These are phyloP conservation scores for Meiosimyza platycephala DNA, from an alignment of 2,888 invertebrate genomes.

Conservation along the genomic window DNA sequence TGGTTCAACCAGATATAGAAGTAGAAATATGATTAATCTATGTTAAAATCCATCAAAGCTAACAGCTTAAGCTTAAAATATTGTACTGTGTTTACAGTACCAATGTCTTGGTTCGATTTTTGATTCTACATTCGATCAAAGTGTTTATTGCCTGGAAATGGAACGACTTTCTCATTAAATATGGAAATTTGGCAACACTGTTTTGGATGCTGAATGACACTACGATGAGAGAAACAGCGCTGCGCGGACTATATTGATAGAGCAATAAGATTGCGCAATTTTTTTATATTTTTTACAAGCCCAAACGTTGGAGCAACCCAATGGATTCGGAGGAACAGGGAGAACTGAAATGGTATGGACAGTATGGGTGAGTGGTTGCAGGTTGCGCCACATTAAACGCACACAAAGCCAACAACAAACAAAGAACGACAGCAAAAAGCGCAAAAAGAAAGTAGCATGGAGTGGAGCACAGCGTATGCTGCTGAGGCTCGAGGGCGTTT, in stretches of 20 bases:
- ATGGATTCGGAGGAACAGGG: background rate
- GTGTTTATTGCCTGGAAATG: too few relatives aligned
- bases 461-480: conserved; percentile 18
- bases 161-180: too few relatives aligned
- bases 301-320: background rate
- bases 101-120: too few relatives aligned
- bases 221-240: background rate
- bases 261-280: conserved; percentile 46
- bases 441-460: conserved; percentile 26
- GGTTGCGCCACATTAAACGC: conserved; percentile 32
- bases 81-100: too few relatives aligned
- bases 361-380: conserved; percentile 40
- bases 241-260: conserved; percentile 19
- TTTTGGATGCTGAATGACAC: background rate
- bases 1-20: too few relatives aligned
- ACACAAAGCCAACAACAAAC: conserved; percentile 14
- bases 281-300: conserved; percentile 23
- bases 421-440: conserved; percentile 25
- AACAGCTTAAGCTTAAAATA: too few relatives aligned
- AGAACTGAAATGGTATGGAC: conserved; percentile 31
- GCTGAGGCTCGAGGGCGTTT: conserved; percentile 39
- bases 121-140: too few relatives aligned
- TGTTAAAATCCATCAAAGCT: too few relatives aligned
- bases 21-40: too few relatives aligned
- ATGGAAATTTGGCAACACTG: too few relatives aligned